Conservation (phyloP, 2,797 vertebrate genomes). For the Megaceryle alcyon region DNA sequence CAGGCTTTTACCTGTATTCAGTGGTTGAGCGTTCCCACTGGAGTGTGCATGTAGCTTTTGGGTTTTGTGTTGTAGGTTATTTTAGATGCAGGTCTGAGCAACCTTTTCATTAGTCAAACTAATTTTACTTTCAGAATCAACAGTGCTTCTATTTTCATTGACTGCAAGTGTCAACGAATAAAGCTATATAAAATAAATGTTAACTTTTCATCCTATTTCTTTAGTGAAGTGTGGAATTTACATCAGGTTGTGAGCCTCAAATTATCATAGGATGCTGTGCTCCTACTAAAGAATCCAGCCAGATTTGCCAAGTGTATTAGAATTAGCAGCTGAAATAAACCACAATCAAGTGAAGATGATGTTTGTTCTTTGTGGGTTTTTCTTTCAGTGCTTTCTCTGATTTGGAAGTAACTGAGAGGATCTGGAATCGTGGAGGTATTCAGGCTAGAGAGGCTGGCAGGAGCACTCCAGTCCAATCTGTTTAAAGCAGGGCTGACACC, state of each 20-base stretch:
- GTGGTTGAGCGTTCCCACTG: neutral
- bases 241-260: neutral
- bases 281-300: neutral
- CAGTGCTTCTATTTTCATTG: neutral
- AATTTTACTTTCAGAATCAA: neutral
- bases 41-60: neutral
- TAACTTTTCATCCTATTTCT: neutral
- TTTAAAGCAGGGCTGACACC: neutral
- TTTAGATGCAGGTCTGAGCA: neutral
- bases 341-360: neutral
- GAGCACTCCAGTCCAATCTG: neutral
- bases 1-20: neutral
- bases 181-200: rapidly evolving
- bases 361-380: neutral
- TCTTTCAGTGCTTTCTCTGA: neutral
- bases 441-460: neutral
- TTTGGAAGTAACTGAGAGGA: neutral
- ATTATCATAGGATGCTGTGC: neutral
- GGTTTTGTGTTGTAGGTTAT: rapidly evolving
- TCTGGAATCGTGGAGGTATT: neutral
- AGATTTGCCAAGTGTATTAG: neutral
- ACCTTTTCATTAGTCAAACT: neutral
- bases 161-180: rapidly evolving
- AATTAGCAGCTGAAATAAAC: neutral
- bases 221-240: neutral